These are phyloP conservation scores for Trichechus manatus DNA, from an alignment of 2,113 vertebrate species.

Conservation along the genomic window DNA sequence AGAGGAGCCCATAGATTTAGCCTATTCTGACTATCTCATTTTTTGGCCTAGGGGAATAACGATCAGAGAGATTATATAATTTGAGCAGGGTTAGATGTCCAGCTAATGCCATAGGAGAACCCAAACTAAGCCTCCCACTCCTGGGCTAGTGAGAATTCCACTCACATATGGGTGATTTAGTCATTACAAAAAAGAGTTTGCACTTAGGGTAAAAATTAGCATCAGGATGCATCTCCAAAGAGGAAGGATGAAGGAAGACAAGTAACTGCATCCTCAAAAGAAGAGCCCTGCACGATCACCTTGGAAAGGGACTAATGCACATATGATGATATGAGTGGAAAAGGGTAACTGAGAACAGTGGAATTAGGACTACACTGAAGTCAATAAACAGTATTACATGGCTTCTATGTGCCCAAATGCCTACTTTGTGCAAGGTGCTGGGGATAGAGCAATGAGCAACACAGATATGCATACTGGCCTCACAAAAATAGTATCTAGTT, in stretches of 20 bases:
- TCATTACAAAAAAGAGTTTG: not conserved
- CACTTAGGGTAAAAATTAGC: not conserved
- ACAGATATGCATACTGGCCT: not conserved
- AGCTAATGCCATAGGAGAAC: not conserved
- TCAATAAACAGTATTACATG: not conserved
- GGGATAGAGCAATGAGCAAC: not conserved
- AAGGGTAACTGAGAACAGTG: not conserved
- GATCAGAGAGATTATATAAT: not conserved
- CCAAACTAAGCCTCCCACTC: slow-evolving; percentile 6
- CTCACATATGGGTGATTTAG: not conserved
- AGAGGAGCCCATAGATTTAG: not conserved
- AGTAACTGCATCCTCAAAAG: not conserved
- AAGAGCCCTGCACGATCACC: not conserved
- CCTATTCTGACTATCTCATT: not conserved
- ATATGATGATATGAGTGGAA: not conserved
- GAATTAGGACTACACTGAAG: not conserved
- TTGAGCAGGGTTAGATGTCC: not conserved
- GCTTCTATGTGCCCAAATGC: not conserved
- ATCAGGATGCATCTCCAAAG: not conserved
- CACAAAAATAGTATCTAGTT: not conserved
- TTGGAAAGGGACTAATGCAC: not conserved
- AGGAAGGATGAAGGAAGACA: not conserved
- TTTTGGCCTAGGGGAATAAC: not conserved
- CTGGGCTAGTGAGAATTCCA: not conserved
- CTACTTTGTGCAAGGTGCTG: not conserved